Percentiles rank a stretch among this genome's conserved stretches.
Evolutionary conservation across 1,140 invertebrate species (phyloP).

Genomic region (Pogonognathellus flavescens): DNA sequence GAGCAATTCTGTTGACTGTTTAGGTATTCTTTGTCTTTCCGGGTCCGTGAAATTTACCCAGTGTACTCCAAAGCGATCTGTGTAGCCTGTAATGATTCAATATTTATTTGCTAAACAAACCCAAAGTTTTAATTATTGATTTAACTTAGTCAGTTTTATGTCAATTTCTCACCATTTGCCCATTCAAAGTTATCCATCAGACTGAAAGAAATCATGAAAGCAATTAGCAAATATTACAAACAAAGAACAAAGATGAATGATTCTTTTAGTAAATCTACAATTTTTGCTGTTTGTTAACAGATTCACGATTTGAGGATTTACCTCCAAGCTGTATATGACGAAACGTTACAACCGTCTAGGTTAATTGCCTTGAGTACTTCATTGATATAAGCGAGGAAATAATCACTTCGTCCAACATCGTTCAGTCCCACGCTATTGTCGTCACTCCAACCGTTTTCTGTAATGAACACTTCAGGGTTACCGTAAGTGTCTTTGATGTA

Average conservation of each 20-base stretch:
- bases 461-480: conserved; percentile 77
- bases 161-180: conserved; percentile 71
- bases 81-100: conserved; percentile 22
- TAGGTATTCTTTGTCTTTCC: conserved; percentile 67
- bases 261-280: no score
- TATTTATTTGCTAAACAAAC: neutral
- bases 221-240: no score
- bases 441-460: conserved; percentile 80
- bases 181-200: conserved; percentile 87
- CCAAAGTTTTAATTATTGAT: no score
- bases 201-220: neutral
- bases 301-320: no score
- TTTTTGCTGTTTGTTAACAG: no score
- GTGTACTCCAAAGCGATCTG: conserved; percentile 66
- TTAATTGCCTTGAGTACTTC: conserved; percentile 78
- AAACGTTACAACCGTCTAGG: conserved; percentile 77
- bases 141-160: no score
- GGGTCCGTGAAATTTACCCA: conserved; percentile 66
- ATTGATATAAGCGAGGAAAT: conserved; percentile 75
- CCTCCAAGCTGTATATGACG: conserved; percentile 81
- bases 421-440: conserved; percentile 70
- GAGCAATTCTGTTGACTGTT: conserved; percentile 68
- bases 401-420: conserved; percentile 74
- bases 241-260: no score
- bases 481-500: conserved; percentile 77